phyloP scores from a whole-genome alignment of 2,888 invertebrate species.

The Parelbella ahira region DNA sequence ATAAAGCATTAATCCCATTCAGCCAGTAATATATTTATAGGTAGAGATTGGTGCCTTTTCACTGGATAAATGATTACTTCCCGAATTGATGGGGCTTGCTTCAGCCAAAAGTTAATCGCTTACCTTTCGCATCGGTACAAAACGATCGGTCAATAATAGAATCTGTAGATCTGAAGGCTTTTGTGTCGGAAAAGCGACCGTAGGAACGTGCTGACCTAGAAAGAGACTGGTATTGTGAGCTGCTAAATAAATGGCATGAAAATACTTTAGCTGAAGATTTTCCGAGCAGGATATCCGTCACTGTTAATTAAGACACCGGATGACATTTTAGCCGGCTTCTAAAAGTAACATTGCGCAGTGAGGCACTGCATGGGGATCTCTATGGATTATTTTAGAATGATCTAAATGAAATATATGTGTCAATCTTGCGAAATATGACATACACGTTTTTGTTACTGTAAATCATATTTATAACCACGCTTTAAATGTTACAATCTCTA shows the following conservation, averaged over 20 bases:
- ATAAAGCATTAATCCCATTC: conserved; percentile 13
- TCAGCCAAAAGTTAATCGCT: conserved; percentile 26
- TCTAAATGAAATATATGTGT: no score
- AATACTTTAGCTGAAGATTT: conserved; percentile 9
- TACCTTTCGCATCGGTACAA: conserved; percentile 23
- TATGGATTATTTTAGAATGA: no score
- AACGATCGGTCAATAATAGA: conserved; percentile 22
- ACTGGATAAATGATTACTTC: conserved; percentile 24
- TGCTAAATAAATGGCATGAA: no score
- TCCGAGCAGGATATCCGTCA: conserved; percentile 14
- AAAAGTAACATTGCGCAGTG: not conserved
- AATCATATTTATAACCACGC: no score
- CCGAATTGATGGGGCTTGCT: conserved; percentile 23
- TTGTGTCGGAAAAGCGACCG: conserved; percentile 13
- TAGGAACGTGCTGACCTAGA: conserved; percentile 5
- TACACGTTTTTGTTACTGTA: no score
- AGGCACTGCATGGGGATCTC: no score
- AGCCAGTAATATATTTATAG: conserved; percentile 16
- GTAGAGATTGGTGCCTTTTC: conserved; percentile 23
- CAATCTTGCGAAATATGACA: no score
- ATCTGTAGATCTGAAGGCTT: conserved; percentile 13
- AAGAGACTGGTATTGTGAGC: no score
- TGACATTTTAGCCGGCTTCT: conserved; percentile 7
- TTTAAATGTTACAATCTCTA: no score
- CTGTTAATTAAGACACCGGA: conserved; percentile 23